Conservation (phyloP, 2,113 vertebrate species). For the Bothrops jararaca region DNA sequence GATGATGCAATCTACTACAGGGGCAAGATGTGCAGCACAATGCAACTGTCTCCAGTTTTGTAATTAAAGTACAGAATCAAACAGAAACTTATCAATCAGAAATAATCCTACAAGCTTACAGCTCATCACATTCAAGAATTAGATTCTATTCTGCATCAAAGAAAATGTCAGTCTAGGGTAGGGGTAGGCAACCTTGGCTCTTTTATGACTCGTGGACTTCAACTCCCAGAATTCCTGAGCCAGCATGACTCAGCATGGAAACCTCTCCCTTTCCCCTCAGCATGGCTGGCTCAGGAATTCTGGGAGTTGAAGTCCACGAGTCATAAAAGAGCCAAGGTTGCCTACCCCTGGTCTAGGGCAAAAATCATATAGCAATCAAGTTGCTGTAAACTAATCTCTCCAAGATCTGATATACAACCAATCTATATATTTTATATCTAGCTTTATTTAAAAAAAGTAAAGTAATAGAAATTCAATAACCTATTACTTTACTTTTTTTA, state of each 20-base stretch:
- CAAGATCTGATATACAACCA: background rate
- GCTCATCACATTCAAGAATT: background rate
- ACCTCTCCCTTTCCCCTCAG: too few relatives aligned
- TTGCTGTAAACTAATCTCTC: background rate
- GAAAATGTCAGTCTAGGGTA: background rate
- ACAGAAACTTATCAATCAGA: background rate
- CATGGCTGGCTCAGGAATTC: too few relatives aligned
- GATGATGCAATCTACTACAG: background rate
- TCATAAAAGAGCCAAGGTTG: too few relatives aligned
- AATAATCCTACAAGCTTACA: background rate
- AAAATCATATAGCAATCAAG: background rate
- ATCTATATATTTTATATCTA: background rate
- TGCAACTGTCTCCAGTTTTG: background rate
- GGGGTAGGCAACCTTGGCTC: too few relatives aligned
- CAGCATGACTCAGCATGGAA: too few relatives aligned
- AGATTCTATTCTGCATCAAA: background rate
- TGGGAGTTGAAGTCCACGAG: too few relatives aligned
- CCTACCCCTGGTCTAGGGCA: background rate
- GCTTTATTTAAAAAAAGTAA: too few relatives aligned
- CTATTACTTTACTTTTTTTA: too few relatives aligned
- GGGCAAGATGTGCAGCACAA: background rate
- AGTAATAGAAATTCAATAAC: too few relatives aligned
- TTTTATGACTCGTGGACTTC: too few relatives aligned
- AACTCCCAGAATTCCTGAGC: too few relatives aligned
- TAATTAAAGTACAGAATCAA: background rate